Evolutionary conservation across 2,888 invertebrate species (phyloP).

Genomic region (Caenorhabditis zanzibari): DNA sequence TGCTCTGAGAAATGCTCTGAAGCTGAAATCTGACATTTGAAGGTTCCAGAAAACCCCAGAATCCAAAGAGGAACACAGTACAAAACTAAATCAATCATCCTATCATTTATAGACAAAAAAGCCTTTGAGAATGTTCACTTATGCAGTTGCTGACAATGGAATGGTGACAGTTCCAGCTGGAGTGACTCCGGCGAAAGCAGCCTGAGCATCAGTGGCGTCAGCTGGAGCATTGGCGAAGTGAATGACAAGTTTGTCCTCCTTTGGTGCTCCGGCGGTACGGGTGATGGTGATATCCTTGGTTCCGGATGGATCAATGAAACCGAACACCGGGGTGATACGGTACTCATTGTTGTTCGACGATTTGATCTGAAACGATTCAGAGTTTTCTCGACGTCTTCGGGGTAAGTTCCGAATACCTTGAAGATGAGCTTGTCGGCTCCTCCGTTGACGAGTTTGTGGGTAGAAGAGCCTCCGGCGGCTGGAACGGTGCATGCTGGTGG

Average conservation of each 20-base stretch:
- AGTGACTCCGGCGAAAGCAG: slow-evolving; percentile 34
- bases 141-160: slow-evolving; percentile 51
- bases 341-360: no score
- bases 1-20: no score
- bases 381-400: background rate
- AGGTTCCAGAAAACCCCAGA: no score
- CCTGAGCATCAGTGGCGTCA: slow-evolving; percentile 66
- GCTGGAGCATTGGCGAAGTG: slow-evolving; percentile 65
- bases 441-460: no score
- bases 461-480: no score
- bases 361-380: slow-evolving; percentile 49
- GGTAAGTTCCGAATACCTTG: slow-evolving; percentile 4
- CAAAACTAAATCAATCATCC: no score
- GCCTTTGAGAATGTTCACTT: background rate
- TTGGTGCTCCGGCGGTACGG: slow-evolving; percentile 65
- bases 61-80: no score
- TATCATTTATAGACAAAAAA: no score
- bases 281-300: slow-evolving; percentile 61
- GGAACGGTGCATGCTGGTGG: no score
- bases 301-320: slow-evolving; percentile 70
- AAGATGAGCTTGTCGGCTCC: slow-evolving; percentile 61
- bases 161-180: slow-evolving; percentile 62
- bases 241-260: slow-evolving; percentile 68
- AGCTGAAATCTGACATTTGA: no score
- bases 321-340: slow-evolving; percentile 75